phyloP scores from a whole-genome alignment of 2,888 invertebrate species.

The Idaea biselata region DNA sequence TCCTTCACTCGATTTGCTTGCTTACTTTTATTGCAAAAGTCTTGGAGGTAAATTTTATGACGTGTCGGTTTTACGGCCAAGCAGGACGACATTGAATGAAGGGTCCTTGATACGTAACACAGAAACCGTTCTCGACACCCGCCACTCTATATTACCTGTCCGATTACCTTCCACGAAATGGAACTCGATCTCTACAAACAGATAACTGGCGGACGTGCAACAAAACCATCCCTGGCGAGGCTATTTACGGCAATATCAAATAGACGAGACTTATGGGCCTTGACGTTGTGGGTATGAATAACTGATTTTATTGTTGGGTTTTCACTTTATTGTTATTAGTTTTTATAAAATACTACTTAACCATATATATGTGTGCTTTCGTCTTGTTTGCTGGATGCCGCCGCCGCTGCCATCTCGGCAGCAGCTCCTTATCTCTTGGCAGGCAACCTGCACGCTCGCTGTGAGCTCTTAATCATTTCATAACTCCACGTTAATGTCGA shows the following conservation, averaged over 20 bases:
- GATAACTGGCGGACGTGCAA: conserved; percentile 30
- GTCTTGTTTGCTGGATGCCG: conserved; percentile 44
- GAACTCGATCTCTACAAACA: conserved; percentile 34
- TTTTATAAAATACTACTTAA: conserved; percentile 26
- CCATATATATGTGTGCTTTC: conserved; percentile 29
- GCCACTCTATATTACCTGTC: conserved; percentile 43
- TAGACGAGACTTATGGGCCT: conserved; percentile 50
- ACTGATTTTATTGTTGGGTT: conserved; percentile 57
- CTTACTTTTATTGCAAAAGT: conserved; percentile 35
- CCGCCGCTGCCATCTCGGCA: conserved; percentile 36
- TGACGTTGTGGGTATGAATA: conserved; percentile 53
- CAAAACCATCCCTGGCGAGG: conserved; percentile 35
- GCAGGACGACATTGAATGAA: conserved; percentile 49
- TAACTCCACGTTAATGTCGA: conserved; percentile 34
- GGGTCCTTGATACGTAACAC: conserved; percentile 54
- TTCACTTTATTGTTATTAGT: conserved; percentile 43
- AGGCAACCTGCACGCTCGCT: conserved; percentile 31
- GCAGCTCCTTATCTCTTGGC: conserved; percentile 48
- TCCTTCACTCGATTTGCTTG: conserved; percentile 41
- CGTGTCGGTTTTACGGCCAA: conserved; percentile 64
- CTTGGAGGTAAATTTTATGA: conserved; percentile 61
- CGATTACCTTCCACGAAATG: conserved; percentile 38
- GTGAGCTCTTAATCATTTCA: conserved; percentile 40
- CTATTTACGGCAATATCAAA: conserved; percentile 52
- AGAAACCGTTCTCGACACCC: conserved; percentile 46